Percentiles rank a stretch among this genome's conserved stretches.
phyloP scores from a whole-genome alignment of 2,797 vertebrate species.

The Takifugu rubripes region DNA sequence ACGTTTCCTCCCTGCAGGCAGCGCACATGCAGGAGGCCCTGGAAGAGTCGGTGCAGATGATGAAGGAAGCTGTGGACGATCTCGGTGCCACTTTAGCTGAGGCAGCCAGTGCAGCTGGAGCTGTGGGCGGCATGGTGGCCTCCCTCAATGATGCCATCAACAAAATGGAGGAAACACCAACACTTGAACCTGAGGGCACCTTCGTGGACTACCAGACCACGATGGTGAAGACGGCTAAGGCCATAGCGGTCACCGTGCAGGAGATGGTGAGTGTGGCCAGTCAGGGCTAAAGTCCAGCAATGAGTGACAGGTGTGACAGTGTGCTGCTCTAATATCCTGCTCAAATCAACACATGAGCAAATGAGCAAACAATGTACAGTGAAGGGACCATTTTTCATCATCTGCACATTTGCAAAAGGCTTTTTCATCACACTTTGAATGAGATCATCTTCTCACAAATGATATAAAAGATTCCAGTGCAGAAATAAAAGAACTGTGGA shows the following conservation, averaged over 20 bases:
- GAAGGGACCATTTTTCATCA: no score
- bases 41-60: conserved; percentile 97
- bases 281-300: no score
- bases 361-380: no score
- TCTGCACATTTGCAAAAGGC: no score
- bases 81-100: conserved; percentile 88
- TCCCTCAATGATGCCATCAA: conserved; percentile 94
- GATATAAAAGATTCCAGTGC: no score
- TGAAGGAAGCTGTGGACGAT: conserved; percentile 97
- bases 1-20: conserved; percentile 72
- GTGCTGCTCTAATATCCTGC: background rate
- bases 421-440: no score
- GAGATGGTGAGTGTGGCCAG: conserved; percentile 84
- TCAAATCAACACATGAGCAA: no score
- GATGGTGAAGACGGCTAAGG: conserved; percentile 97
- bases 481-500: no score
- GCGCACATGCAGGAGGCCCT: conserved; percentile 94
- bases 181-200: conserved; percentile 87
- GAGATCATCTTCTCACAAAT: no score
- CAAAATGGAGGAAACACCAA: conserved; percentile 87
- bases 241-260: conserved; percentile 95
- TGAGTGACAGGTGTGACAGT: background rate
- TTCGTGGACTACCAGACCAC: conserved; percentile 99
- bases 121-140: conserved; percentile 96
- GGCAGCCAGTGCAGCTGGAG: conserved; percentile 90